Evolutionary conservation across 2,888 invertebrate genomes (phyloP), one percentile per base, ranked within the genome.

Genomic region (Hecatera dysodea): DNA sequence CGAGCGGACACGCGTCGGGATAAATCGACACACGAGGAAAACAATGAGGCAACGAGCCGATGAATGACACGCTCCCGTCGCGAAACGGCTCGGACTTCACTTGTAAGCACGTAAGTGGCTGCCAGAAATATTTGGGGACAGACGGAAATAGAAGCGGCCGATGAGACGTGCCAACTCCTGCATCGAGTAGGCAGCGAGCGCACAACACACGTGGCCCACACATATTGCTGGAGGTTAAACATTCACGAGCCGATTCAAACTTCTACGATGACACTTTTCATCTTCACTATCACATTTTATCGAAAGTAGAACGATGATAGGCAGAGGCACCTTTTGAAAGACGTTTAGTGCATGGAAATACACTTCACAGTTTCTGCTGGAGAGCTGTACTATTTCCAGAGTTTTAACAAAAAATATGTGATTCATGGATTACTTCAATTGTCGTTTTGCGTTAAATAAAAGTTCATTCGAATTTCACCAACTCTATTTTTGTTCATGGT

Each of bases 91-190:
- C 90, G 86, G 87, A 91, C 88, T 88, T 86, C 92, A 93, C 93
- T 93, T 93, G 91, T 92, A 93, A 91, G 91, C 89, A 91, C 87
- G 87, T 89, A 91, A 92, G 92, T 92, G 90, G 89, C 87, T 95
- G 95, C 95, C 95, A 95, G 94, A 93, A 94, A 93, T 95, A 93
- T 94, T 93, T 93, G 93, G 93, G 92, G 94, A 92, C 93, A 91
- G 90, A 88, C 94, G 88, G 91, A 93, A 95, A 95, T 95, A 96
- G 95, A 93, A 87, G 80, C 88, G 92, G 84, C 88, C 92, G 91
- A 91, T 85, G 91, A 85, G 84, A 83, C 90, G 93, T 95, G 96
- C 95, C 95, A 95, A 95, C 91, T 93, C 86, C 90, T 90, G 90
- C 91, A 89, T 89, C 82, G 88, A 87, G 86, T 87, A 88, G 90